Percentiles rank a stretch among this genome's conserved stretches.
These are phyloP conservation scores for Artibeus lituratus DNA, from an alignment of 2,797 vertebrate genomes.

Conservation along the genomic window DNA sequence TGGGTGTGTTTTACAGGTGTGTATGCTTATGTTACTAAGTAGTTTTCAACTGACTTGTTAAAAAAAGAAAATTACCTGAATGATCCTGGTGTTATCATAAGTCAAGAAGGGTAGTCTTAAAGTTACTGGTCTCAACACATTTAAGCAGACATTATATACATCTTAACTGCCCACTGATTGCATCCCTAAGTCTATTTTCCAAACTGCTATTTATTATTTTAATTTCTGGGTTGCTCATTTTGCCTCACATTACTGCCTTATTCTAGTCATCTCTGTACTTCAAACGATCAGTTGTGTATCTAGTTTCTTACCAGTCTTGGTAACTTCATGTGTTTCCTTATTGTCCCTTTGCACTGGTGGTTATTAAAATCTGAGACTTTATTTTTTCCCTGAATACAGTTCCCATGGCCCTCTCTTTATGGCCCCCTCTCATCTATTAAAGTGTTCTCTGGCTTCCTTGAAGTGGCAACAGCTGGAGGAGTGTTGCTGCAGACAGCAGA, in stretches of 20 bases:
- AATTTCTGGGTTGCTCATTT: neutral
- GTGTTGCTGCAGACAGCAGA: neutral
- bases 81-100: neutral
- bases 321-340: neutral
- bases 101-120: slow-evolving; percentile 4
- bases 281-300: neutral
- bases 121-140: neutral
- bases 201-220: neutral
- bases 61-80: slow-evolving; percentile 19
- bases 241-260: neutral
- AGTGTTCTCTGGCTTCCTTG: neutral
- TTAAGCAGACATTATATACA: neutral
- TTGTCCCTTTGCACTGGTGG: neutral
- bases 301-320: slow-evolving; percentile 15
- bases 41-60: slow-evolving; percentile 36
- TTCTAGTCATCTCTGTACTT: slow-evolving; percentile 11
- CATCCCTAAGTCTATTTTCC: slow-evolving; percentile 39
- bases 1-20: neutral
- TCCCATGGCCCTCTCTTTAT: slow-evolving; percentile 43
- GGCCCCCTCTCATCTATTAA: slow-evolving; percentile 6
- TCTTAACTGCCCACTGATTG: neutral
- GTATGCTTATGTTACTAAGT: slow-evolving; percentile 5
- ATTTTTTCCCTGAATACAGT: slow-evolving; percentile 30
- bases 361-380: slow-evolving; percentile 26
- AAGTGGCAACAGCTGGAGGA: neutral